Conservation (phyloP, 2,888 invertebrate genomes). For the Muscina levida region DNA sequence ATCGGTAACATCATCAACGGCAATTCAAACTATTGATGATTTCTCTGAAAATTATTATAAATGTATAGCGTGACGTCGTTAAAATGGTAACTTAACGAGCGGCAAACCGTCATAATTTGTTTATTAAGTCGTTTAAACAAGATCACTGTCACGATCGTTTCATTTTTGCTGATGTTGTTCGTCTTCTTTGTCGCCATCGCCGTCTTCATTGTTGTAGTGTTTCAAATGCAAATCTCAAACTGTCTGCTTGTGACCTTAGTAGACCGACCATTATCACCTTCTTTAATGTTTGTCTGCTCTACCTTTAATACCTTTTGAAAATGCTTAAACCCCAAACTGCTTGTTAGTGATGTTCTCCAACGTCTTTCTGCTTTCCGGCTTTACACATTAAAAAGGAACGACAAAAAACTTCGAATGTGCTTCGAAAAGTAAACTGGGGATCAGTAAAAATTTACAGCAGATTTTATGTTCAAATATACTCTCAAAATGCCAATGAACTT, state of each 20-base stretch:
- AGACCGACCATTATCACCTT: constrained; percentile 64
- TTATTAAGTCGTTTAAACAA: constrained; percentile 45
- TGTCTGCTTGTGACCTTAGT: constrained; percentile 55
- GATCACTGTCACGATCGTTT: constrained; percentile 60
- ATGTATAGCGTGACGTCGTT: neutral
- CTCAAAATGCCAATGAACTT: constrained; percentile 60
- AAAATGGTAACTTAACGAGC: too few species aligned
- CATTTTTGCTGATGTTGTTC: constrained; percentile 1
- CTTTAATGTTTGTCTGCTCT: constrained; percentile 37
- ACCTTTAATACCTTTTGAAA: constrained; percentile 50
- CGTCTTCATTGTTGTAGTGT: constrained; percentile 16
- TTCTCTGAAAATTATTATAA: neutral
- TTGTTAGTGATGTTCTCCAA: constrained; percentile 28
- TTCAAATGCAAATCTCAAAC: constrained; percentile 29
- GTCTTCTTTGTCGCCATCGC: neutral
- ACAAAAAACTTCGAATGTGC: constrained; percentile 51
- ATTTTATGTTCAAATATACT: constrained; percentile 12
- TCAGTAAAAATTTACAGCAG: constrained; percentile 43
- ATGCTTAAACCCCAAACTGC: constrained; percentile 26
- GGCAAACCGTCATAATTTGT: constrained; percentile 7
- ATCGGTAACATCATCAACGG: neutral
- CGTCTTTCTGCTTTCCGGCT: constrained; percentile 59
- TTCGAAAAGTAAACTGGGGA: constrained; percentile 47
- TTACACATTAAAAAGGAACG: constrained; percentile 5
- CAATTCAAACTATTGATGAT: neutral